Percentiles rank a stretch among this genome's conserved stretches.
phyloP scores from a whole-genome alignment of 1,140 invertebrate genomes.

The Drosophila varians region DNA sequence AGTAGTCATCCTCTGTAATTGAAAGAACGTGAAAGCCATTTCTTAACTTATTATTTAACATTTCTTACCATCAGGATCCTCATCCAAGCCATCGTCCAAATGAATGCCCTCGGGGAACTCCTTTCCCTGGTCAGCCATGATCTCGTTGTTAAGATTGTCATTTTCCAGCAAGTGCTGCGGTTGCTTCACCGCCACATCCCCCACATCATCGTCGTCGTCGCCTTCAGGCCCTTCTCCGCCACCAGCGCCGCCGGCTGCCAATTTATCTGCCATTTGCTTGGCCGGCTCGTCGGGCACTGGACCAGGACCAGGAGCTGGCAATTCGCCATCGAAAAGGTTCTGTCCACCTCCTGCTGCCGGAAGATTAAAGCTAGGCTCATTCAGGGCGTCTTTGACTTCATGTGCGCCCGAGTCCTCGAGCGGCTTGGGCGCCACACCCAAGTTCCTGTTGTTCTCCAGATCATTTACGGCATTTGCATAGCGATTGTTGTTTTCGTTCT shows the following conservation, averaged over 20 bases:
- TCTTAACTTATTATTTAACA: not conserved
- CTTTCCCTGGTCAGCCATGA: slow-evolving; percentile 79
- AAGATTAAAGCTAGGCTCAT: slow-evolving; percentile 79
- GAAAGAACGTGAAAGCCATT: not conserved
- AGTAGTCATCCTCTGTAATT: slow-evolving; percentile 77
- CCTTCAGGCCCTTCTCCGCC: slow-evolving; percentile 51
- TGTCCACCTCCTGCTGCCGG: slow-evolving; percentile 63
- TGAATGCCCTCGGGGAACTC: slow-evolving; percentile 78
- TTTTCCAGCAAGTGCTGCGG: slow-evolving; percentile 68
- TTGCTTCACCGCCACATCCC: slow-evolving; percentile 75
- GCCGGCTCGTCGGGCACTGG: slow-evolving; percentile 34
- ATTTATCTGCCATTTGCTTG: slow-evolving; percentile 41
- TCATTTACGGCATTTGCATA: slow-evolving; percentile 74
- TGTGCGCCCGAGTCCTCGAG: slow-evolving; percentile 76
- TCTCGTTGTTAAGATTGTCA: slow-evolving; percentile 80
- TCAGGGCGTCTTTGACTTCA: slow-evolving; percentile 78
- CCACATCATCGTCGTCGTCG: slow-evolving; percentile 70
- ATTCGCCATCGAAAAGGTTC: slow-evolving; percentile 69
- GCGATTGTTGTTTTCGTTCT: slow-evolving; percentile 78
- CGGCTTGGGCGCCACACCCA: slow-evolving; percentile 32
- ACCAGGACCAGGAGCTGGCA: slow-evolving; percentile 34
- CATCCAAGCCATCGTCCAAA: slow-evolving; percentile 76
- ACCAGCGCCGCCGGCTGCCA: slow-evolving; percentile 29
- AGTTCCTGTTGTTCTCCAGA: slow-evolving; percentile 59
- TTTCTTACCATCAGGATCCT: slow-evolving; percentile 76